Conservation (phyloP, 2,113 vertebrate species). For the Peromyscus leucopus region DNA sequence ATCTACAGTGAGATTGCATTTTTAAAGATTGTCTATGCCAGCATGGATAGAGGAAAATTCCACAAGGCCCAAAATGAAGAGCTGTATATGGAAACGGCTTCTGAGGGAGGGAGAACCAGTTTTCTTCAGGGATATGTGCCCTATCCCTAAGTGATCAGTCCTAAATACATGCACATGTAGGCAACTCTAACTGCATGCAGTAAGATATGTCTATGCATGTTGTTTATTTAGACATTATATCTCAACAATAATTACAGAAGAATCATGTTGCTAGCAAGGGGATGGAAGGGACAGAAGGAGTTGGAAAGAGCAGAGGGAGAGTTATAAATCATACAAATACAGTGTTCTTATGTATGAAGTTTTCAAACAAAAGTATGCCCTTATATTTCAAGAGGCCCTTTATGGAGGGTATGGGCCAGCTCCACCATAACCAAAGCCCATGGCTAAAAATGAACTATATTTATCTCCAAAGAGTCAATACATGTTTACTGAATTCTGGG, state of each 20-base stretch:
- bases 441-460: conserved; percentile 24
- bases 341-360: neutral
- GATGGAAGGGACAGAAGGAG: neutral
- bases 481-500: neutral
- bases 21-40: conserved; percentile 43
- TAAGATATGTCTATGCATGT: neutral
- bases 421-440: conserved; percentile 35
- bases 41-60: neutral
- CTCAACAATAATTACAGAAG: neutral
- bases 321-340: neutral
- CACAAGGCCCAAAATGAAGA: neutral
- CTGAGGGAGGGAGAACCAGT: neutral
- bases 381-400: conserved; percentile 59
- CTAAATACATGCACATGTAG: neutral
- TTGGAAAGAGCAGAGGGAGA: neutral
- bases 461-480: conserved; percentile 53
- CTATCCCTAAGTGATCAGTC: neutral
- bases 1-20: conserved; percentile 50
- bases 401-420: neutral
- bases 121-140: neutral
- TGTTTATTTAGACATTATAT: neutral
- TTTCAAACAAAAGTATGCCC: conserved; percentile 47
- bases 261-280: neutral
- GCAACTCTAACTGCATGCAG: neutral
- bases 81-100: neutral